Evolutionary conservation across 2,113 vertebrate species (phyloP), one percentile per base, ranked within the genome.

Genomic region (Halcyon malimbica): DNA sequence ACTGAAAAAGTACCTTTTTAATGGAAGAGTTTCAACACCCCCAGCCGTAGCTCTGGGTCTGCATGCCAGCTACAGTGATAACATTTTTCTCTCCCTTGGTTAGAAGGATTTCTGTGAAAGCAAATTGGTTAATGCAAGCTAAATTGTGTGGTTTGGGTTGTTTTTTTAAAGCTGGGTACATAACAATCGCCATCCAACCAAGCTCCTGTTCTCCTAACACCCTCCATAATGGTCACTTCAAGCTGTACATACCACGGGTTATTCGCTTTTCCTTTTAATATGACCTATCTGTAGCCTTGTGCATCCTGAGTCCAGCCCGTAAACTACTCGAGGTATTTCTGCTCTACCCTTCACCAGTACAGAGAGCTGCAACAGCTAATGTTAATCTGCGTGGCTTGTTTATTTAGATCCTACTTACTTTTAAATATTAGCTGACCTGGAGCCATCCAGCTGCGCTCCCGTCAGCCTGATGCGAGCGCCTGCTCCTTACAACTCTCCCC

Each of bases 401-500:
- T 92, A 80, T 89, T 92, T 84, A 87, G 68, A 86, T 73, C 82
- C 63, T 83, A 33, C 56, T 76, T 82, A 44, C 44, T 94, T 85
- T 89, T 87, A 63, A 84, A 20, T 69, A 83, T 44, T 65, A 76
- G 35, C 85, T 95, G 89, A 83, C 81, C 79, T 79, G 70, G 68
- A 96, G 70, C 44, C 50, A 69, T 69, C 42, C 65, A 76, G 81
- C 87, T 94, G 89, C 0, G 0, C 41, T 96, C 42, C 44, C 0
- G 0, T 65, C 39, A 44, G 29, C 35, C 69, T 1, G 2, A 2
- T 3, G 1, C 0, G 2, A 87, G 59, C 6, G 3, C n/a, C 37
- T 67, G 13, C 28, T 85, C 41, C 64, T 79, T 91, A 53, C 29
- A 16, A 35, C 24, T 84, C 13, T 7, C 14, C 12, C 2, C 17